Conservation (phyloP, 1,140 invertebrate species). For the Condylostylus longicornis region DNA sequence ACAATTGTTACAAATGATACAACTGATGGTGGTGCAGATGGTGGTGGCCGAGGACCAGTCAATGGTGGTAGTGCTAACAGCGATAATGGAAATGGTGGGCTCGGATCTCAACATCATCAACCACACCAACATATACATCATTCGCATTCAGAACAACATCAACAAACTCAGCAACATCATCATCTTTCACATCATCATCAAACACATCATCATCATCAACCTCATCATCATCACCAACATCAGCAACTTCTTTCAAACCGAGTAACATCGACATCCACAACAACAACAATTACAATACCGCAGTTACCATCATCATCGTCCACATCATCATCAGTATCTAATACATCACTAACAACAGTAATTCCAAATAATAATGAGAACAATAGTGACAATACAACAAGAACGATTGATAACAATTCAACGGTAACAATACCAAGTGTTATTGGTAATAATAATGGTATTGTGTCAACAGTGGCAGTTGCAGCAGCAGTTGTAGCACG, state of each 20-base stretch:
- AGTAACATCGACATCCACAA: conserved; percentile 6
- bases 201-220: conserved; percentile 2
- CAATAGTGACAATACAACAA: neutral
- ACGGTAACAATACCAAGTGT: neutral
- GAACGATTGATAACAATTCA: conserved; percentile 3
- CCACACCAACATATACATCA: no score
- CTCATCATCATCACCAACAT: conserved; percentile 2
- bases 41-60: neutral
- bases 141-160: neutral
- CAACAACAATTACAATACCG: conserved; percentile 7
- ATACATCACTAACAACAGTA: neutral
- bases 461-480: no score
- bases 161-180: neutral
- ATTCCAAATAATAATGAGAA: neutral
- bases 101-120: neutral
- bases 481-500: neutral
- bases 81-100: conserved; percentile 4
- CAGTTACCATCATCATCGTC: neutral
- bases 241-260: conserved; percentile 6
- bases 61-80: conserved; percentile 2
- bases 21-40: neutral
- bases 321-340: neutral
- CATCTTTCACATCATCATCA: conserved; percentile 4
- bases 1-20: neutral
- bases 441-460: conserved; percentile 1